Evolutionary conservation across 2,113 vertebrate genomes (phyloP).

Genomic region (Tylochromis polylepis): DNA sequence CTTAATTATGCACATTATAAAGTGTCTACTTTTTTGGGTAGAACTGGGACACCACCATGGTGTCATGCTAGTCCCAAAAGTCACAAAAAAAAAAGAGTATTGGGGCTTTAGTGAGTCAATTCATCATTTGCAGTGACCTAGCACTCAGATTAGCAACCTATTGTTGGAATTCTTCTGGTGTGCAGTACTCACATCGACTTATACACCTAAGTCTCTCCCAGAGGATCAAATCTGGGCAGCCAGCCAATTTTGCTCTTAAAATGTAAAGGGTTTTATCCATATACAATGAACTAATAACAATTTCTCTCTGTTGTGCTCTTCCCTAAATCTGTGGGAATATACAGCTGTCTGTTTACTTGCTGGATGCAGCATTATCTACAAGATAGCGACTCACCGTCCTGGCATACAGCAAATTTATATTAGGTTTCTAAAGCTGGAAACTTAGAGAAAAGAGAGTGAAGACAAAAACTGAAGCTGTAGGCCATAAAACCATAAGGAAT

Average conservation of each 20-base stretch:
- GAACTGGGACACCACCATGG: constrained; percentile 8
- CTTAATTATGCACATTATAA: background rate
- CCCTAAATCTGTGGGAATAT: background rate
- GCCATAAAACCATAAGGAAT: background rate
- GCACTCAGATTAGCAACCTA: background rate
- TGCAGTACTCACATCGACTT: background rate
- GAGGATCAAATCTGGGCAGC: background rate
- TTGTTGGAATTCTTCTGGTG: background rate
- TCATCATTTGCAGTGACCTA: constrained; percentile 14
- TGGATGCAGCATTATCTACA: background rate
- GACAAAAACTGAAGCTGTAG: background rate
- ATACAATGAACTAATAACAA: background rate
- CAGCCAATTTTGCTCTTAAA: background rate
- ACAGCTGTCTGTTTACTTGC: background rate
- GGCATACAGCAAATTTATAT: background rate
- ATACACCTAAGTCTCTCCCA: background rate
- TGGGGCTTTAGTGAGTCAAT: background rate
- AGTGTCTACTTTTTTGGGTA: background rate
- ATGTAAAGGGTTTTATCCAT: background rate
- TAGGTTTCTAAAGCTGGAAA: background rate
- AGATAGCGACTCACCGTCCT: background rate
- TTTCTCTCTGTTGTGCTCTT: background rate
- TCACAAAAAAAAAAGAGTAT: background rate
- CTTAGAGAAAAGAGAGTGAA: background rate
- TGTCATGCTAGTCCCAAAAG: background rate